These are phyloP conservation scores for Sanderia malayensis DNA, from an alignment of 30 jellyfish, hydroid and myxozoan genomes.

Conservation along the genomic window DNA sequence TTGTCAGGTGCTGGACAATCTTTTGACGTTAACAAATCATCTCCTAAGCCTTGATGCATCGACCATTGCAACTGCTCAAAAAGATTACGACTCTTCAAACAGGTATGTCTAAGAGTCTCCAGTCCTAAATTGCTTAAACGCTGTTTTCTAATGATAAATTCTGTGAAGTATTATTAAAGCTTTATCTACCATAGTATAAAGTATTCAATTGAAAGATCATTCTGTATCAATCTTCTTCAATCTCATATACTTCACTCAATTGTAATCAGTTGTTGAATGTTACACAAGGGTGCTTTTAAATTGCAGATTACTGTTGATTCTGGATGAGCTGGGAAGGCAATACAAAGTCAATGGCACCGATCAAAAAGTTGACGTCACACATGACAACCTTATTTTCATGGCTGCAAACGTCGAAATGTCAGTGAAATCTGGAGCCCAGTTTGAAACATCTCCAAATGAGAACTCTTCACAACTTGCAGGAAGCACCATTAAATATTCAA, in stretches of 20 bases:
- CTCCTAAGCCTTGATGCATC: not conserved
- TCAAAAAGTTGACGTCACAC: not conserved
- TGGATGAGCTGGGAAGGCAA: conserved; percentile 8
- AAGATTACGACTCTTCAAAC: not conserved
- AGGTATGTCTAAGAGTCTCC: not conserved
- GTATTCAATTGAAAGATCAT: no score
- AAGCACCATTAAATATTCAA: not conserved
- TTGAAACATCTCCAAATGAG: not conserved
- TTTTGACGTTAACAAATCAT: not conserved
- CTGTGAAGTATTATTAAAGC: no score
- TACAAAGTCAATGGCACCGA: not conserved
- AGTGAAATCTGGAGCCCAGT: not conserved
- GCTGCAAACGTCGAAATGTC: not conserved
- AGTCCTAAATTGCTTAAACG: no score
- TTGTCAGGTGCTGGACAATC: not conserved
- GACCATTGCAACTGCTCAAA: not conserved
- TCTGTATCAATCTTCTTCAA: no score
- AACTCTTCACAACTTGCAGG: not conserved
- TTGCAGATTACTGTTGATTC: not conserved
- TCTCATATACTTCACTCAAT: no score
- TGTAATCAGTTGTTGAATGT: no score
- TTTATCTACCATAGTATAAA: no score
- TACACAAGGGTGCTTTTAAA: no score
- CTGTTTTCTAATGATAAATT: no score
- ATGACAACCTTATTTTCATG: not conserved